Evolutionary conservation across 2,113 vertebrate genomes (phyloP), one percentile per base, ranked within the genome.

Genomic region (Lepus americanus): DNA sequence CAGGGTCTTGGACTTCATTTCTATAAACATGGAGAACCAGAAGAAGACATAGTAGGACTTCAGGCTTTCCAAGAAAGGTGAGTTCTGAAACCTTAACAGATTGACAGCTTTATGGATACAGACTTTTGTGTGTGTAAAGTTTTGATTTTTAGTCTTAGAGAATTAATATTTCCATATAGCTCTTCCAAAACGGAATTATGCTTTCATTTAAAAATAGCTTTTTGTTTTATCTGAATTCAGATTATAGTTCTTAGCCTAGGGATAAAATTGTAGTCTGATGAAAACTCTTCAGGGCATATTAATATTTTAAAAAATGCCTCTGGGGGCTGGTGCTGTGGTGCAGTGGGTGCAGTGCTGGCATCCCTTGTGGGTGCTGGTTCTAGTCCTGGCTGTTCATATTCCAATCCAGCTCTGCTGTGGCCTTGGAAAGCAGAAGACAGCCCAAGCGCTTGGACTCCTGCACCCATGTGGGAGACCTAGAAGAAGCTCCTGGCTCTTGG

Each of bases 21-120:
- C 97, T 99, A 99, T 98, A 99, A 99, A 97, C 99, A 99, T 49
- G 99, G 99, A 93, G 99, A 99, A 97, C 99, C 99, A n/a, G 99
- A 99, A 97, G 99, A 99, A 66, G 99, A 99, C 96, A 92, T 98
- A 36, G 98, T 97, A 29, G 99, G 99, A 44, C 98, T 99, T 82
- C 99, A 99, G 93, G 99, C 99, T 96, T 99, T 99, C 97, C 99
- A 99, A 97, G 99, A 99, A 89, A 99, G 99, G 99, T 98, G 94
- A 94, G 95, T 97, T 96, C 84, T 91, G 3, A 12, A 31, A 13
- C 27, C 44, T 27, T 76, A 51, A 25, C 36, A 23, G 9, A 77
- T 39, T 79, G 13, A 89, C n/a, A n/a, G 6, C 31, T 86, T 83
- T 80, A 87, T 55, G 39, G 69, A 84, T 84, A 36, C 13, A 78